Evolutionary conservation across 2,113 vertebrate genomes (phyloP), one percentile per base, ranked within the genome.

Genomic region (Phrynocephalus versicolor): DNA sequence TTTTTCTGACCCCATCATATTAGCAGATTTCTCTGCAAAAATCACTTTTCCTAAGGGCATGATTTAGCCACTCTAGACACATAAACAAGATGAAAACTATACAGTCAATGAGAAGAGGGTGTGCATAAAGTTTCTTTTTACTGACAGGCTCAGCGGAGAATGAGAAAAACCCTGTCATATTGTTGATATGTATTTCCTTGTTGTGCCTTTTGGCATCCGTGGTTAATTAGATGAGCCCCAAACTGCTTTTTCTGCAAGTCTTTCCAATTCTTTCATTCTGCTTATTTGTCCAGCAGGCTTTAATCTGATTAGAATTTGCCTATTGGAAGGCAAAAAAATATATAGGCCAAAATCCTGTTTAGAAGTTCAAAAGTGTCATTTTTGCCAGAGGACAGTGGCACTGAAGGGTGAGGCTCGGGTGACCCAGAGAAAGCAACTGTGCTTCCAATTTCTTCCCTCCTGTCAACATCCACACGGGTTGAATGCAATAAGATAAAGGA

Each of bases 211-310:
- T 94, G 94, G 93, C 93, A 90, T 85, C 83, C 45, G 0, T 60
- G 83, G 83, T 55, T 92, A 93, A 92, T 90, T 92, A 89, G 89
- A 89, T 85, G 25, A 93, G 81, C 74, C 89, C 33, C 72, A 91
- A 91, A 91, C 84, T 92, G 89, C 89, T 82, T 92, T 88, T 94
- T 90, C 92, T 94, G 82, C 90, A 91, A 92, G 79, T 94, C 88
- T 87, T 93, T 90, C 87, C 88, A 71, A 55, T 91, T 87, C 88
- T 88, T 92, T 67, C 71, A 81, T 83, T 93, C 82, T 89, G 88
- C 92, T 92, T 89, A 87, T 93, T 93, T 92, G 90, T 94, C 90
- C 90, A 88, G 87, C 89, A 93, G 93, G 87, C 87, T 90, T 87
- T 87, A 77, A 84, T 85, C 86, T 93, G 85, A 86, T 92, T 88